Base-by-base conservation (phyloP, 35 echinoderm and acorn worm genomes). In the Strongylocentrotus purpuratus region DNA sequence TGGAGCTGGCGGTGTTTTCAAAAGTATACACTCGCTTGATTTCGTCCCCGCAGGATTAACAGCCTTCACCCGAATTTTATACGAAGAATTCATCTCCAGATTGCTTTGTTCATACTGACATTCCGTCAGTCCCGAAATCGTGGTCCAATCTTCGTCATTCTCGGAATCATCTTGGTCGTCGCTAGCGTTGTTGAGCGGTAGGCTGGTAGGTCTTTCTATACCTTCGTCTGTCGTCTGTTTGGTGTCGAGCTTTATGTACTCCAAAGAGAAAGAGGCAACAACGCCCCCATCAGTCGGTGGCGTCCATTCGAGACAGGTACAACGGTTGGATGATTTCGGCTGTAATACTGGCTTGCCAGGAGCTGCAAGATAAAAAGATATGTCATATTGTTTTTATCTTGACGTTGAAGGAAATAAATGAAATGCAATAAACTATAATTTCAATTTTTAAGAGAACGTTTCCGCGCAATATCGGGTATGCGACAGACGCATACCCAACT, bases 21-120 rank as follows among this genome's bases (percentile, higher is more conserved):
- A 86, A 5, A 94, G 48, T 20, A 98, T 70, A 22, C 85, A 50
- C 87, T 98, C 92, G 85, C 97, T 98, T 71, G 48, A 95, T 20
- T 94, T 95, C 0, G 95, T 93, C 9, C 96, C 97, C 46, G 93
- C 96, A 22, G 32, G 17, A 91, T 98, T 98, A 15, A 48, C 86
- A 31, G 92, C 97, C 70, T 94, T 96, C 87, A 98, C 95, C 35
- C 95, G 90, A 47, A 96, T 94, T 65, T 98, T 95, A 46, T 98
- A 98, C 25, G 86, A 61, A 4, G 95, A 92, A 46, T 95, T 89
- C 48, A 86, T 47, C 28, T 96, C 94, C 4, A 96, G 94, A 86
- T 96, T 52, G 61, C 9, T 55, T 15, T 71, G 86, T 10, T 35
- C 47, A 87, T 46, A 94, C 59, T 55, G 50, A 33, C 35, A 32